Conservation (phyloP, 2,113 vertebrate species). For the Ivindomyrus marchei region DNA sequence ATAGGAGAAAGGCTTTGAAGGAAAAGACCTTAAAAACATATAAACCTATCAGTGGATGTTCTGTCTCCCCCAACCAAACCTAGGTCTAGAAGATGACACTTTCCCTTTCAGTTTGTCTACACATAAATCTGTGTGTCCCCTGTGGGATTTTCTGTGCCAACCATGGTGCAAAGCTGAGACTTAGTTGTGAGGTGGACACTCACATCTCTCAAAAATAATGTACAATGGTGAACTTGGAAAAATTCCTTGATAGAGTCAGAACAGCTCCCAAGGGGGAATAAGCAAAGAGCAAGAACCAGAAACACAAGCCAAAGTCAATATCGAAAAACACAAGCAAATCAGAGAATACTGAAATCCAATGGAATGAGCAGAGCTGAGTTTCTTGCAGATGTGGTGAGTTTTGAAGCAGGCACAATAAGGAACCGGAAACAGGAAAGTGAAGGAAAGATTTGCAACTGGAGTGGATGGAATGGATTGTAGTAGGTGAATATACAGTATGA, state of each 20-base stretch:
- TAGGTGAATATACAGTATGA: neutral
- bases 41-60: neutral
- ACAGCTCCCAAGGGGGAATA: neutral
- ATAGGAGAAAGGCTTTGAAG: neutral
- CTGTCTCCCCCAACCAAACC: neutral
- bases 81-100: neutral
- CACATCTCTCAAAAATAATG: neutral
- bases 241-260: neutral
- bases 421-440: neutral
- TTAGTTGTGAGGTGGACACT: neutral
- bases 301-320: neutral
- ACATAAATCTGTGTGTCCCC: neutral
- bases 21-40: neutral
- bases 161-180: neutral
- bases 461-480: neutral
- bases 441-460: neutral
- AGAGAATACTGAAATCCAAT: neutral
- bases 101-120: neutral
- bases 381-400: neutral
- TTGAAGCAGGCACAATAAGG: neutral
- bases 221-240: neutral
- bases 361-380: neutral
- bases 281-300: neutral
- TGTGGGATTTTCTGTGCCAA: neutral
- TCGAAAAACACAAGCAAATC: neutral